Percentiles rank a stretch among this genome's conserved stretches.
phyloP scores from a whole-genome alignment of 2,113 vertebrate species.

The Dunckerocampus dactyliophorus region DNA sequence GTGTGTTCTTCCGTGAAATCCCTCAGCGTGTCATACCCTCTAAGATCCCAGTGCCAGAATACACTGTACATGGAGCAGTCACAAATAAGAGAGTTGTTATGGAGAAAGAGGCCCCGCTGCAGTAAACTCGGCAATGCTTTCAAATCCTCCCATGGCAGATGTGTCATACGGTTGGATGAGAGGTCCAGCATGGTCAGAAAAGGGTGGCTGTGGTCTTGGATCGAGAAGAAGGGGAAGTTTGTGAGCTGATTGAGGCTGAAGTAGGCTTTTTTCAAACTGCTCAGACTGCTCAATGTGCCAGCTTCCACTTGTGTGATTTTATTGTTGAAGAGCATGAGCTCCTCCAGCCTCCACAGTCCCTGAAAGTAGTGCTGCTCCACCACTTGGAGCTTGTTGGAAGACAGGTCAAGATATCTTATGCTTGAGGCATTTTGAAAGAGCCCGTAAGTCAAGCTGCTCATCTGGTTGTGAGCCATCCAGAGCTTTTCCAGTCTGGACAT shows the following conservation, averaged over 20 bases:
- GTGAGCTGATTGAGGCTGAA: constrained; percentile 89
- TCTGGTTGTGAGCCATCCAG: constrained; percentile 79
- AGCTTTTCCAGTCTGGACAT: constrained; percentile 82
- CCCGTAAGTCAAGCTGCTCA: constrained; percentile 67
- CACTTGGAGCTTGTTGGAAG: constrained; percentile 80
- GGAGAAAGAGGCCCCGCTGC: constrained; percentile 86
- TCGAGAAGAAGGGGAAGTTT: constrained; percentile 81
- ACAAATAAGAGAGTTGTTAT: constrained; percentile 89
- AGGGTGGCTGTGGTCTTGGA: constrained; percentile 80
- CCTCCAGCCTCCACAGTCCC: constrained; percentile 80
- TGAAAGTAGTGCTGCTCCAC: constrained; percentile 81
- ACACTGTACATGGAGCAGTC: constrained; percentile 82
- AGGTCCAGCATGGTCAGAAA: constrained; percentile 86
- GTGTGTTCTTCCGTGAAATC: constrained; percentile 83
- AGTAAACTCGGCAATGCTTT: constrained; percentile 77
- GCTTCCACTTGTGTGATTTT: constrained; percentile 78
- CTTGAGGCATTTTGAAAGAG: constrained; percentile 79
- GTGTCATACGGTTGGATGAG: constrained; percentile 84
- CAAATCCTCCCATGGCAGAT: constrained; percentile 80
- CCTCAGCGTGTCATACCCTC: constrained; percentile 76
- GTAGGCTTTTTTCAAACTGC: constrained; percentile 82
- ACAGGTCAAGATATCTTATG: constrained; percentile 86
- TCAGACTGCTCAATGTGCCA: constrained; percentile 72
- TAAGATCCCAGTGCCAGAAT: constrained; percentile 82
- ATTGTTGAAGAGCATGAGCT: constrained; percentile 90